A percentile compares a stretch with the other conserved stretches of the same genome.
These are phyloP conservation scores for Lepilemur ruficaudatus DNA, from an alignment of 2,797 vertebrate species.

Conservation along the genomic window DNA sequence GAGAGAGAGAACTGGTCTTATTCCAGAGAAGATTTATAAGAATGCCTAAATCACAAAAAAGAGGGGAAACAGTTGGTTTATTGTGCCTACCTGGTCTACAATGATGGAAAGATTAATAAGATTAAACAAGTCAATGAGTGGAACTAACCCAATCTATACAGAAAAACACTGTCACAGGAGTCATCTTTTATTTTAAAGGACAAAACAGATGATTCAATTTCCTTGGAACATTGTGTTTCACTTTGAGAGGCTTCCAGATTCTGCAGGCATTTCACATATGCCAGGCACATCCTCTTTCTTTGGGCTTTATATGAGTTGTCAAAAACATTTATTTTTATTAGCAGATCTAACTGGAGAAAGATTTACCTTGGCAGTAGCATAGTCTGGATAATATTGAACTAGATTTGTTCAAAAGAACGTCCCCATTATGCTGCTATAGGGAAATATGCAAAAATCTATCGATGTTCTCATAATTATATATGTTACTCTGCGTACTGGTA, in stretches of 20 bases:
- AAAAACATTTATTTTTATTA: slow-evolving; percentile 14
- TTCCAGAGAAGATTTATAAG: not conserved
- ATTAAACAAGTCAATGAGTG: not conserved
- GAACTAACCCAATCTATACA: not conserved
- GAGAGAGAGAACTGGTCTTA: not conserved
- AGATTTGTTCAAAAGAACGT: not conserved
- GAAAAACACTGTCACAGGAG: not conserved
- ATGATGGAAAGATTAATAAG: not conserved
- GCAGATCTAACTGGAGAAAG: not conserved
- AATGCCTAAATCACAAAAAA: not conserved
- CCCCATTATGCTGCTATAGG: not conserved
- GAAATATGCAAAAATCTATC: not conserved
- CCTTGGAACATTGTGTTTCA: not conserved
- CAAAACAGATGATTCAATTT: slow-evolving; percentile 32
- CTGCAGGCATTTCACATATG: not conserved
- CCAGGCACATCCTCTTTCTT: not conserved
- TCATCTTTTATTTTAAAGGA: slow-evolving; percentile 44
- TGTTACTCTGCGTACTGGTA: not conserved
- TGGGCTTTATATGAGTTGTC: not conserved
- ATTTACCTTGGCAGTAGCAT: not conserved
- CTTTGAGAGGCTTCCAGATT: not conserved
- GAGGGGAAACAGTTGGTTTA: not conserved
- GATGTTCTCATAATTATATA: not conserved
- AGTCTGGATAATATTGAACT: not conserved
- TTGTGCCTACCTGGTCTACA: not conserved